Percentiles rank a stretch among this genome's conserved stretches.
Conservation (phyloP, 2,113 vertebrate genomes). For the Elephas maximus region DNA sequence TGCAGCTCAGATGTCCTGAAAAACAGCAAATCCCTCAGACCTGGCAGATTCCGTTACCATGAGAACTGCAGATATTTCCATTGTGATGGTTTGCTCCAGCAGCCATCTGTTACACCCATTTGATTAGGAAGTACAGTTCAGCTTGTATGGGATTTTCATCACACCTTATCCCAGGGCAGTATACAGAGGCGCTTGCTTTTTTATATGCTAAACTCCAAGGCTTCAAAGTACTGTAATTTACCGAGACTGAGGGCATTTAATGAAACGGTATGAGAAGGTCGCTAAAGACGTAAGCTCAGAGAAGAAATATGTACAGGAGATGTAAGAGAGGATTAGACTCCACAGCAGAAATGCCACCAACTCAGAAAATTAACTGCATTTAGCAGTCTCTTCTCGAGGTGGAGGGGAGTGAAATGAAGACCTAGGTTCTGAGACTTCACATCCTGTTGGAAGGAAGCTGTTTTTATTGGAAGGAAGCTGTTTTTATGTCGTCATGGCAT, state of each 20-base stretch:
- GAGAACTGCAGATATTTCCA: constrained; percentile 96
- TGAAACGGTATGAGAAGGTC: constrained; percentile 88
- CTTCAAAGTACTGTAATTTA: constrained; percentile 91
- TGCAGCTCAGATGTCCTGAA: constrained; percentile 94
- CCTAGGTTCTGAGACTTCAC: constrained; percentile 56
- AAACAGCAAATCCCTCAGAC: constrained; percentile 95
- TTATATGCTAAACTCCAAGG: constrained; percentile 90
- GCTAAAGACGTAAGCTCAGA: constrained; percentile 85
- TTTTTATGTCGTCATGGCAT: background rate
- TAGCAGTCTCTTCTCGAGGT: constrained; percentile 79
- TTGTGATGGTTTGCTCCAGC: constrained; percentile 96
- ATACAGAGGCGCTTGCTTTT: constrained; percentile 86
- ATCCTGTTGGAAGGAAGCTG: background rate
- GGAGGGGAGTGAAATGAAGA: constrained; percentile 73
- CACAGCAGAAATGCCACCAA: constrained; percentile 85
- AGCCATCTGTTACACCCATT: constrained; percentile 99
- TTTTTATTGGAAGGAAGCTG: background rate
- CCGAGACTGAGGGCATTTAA: constrained; percentile 87
- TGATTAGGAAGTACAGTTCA: constrained; percentile 94
- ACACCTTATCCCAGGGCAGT: constrained; percentile 92
- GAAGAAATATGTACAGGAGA: constrained; percentile 86
- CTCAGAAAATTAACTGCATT: constrained; percentile 86
- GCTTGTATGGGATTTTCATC: constrained; percentile 91
- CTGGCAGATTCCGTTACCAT: constrained; percentile 96
- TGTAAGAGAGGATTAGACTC: constrained; percentile 84